Evolutionary conservation across 92 coral and sea anemone species (phyloP), one percentile per base, ranked within the genome.

Genomic region (Phenganax subtilis): DNA sequence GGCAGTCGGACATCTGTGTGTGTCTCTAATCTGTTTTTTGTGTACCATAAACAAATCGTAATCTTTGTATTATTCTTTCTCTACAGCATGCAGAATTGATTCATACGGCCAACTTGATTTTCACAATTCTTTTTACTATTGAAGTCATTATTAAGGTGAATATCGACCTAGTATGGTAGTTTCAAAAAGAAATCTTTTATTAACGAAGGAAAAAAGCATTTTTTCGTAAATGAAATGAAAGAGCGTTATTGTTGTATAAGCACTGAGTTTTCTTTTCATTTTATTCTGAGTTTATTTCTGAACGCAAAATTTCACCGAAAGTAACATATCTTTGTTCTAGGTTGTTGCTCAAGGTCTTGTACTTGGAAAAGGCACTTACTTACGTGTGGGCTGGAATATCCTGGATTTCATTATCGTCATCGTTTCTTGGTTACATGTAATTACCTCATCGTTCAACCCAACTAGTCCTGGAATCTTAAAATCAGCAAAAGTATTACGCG

Each of bases 91-190:
- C 91, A 61, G 79, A 75, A 29, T 79, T 92, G 54, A 88, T 94
- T 82, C 91, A 92, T 84, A 80, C 86, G 11, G 87, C 91, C 8
- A 88, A 89, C 90, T 25, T 92, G 30, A 85, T 88, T 31, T 89
- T 94, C 77, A 92, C 98, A 0, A 81, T 90, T 27, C 85, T 94
- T n/a, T 94, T 94, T 54, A 94, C 91, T 9, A 29, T 94, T 29
- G 98, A 94, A 66, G 92, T 94, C 90, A 69, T 86, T 69, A 94
- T 94, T 82, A 94, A 94, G 98, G 98, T 90, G 75, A 64, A 1
- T 12, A 6, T 52, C 30, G 47, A 17, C 7, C 3, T 4, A 11
- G 77, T 10, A 8, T 10, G 20, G 12, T 30, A 3, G 20, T 29
- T 71, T 20, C 10, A 10, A 47, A 20, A 9, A 4, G 54, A 16